Evolutionary conservation across 2,113 vertebrate genomes (phyloP).

Genomic region (Psophia crepitans): DNA sequence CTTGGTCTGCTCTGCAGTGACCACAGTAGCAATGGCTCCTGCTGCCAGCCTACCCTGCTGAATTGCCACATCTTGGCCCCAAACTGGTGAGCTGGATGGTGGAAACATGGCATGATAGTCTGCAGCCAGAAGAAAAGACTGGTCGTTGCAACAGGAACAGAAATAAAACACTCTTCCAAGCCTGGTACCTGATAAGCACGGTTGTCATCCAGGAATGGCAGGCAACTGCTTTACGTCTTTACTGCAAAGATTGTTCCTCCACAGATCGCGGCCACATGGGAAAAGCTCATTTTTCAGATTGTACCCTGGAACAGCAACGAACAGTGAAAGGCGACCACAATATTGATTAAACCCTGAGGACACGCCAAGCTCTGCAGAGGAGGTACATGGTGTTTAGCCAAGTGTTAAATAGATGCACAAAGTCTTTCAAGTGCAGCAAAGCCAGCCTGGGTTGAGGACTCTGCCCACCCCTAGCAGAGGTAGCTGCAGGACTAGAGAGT

Average conservation of each 20-base stretch:
- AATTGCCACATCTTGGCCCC: not conserved
- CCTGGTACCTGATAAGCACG: not conserved
- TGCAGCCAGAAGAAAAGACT: not conserved
- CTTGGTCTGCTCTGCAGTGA: rapidly evolving
- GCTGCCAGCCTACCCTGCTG: not conserved
- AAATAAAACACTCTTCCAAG: not conserved
- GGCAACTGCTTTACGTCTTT: not conserved
- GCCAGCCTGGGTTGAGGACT: not conserved
- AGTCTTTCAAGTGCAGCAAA: not conserved
- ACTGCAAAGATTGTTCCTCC: not conserved
- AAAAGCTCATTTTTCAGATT: not conserved
- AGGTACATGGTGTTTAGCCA: not conserved
- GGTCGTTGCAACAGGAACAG: not conserved
- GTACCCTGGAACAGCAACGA: not conserved
- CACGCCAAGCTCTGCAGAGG: not conserved
- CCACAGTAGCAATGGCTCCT: not conserved
- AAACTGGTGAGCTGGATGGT: not conserved
- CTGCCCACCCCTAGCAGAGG: not conserved
- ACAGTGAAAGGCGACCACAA: not conserved
- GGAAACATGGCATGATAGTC: not conserved
- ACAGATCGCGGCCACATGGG: not conserved
- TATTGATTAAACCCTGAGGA: not conserved
- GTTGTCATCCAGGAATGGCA: not conserved
- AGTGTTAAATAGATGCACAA: not conserved
- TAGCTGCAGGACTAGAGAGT: not conserved